Evolutionary conservation across 2,797 vertebrate species (phyloP), one percentile per base, ranked within the genome.

Genomic region (Epinephelus awoara): DNA sequence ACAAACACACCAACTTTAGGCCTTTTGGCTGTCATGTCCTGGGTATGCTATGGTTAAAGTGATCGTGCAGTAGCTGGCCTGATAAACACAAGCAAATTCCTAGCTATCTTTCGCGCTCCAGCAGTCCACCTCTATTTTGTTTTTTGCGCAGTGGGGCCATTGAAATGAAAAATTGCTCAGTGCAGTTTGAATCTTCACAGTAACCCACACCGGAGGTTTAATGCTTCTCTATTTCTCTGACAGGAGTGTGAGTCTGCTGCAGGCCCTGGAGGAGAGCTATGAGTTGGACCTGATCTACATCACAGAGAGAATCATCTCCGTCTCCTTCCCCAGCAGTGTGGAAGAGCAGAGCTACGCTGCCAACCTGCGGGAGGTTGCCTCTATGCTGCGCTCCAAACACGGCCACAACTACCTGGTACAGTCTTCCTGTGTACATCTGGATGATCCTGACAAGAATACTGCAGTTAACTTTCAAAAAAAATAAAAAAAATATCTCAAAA

Each of bases 361-460:
- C 89, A 98, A 99, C 94, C 95, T 99, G 85, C 96, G 95, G 0
- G 97, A 99, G 90, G 98, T 99, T 80, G 97, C 98, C 47, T 97
- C 96, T 92, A 99, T 99, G 98, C 96, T 99, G 86, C 96, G 96
- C 89, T 99, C 97, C 91, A 99, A 99, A 91, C 98, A 99, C 1
- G 97, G 96, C 0, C 95, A 98, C 85, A 97, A 95, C 92, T 99
- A 99, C 57, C 93, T 99, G 97, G 98, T 99, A 85, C 91, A 89
- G 11, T 10, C 62, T 13, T 42, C 47, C 46, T 55, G 25, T 19
- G 4, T 15, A 18, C 50, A 25, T 59, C 11, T 27, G 52, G 10
- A 14, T 15, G 23, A 25, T 19, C 21, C 38, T 40, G 40, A 19
- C 21, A 15, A 29, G 21, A 19, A 29, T 0, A 5, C 6, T 44